Evolutionary conservation across 1,140 invertebrate species (phyloP), one percentile per base, ranked within the genome.

Genomic region (Spodoptera frugiperda): DNA sequence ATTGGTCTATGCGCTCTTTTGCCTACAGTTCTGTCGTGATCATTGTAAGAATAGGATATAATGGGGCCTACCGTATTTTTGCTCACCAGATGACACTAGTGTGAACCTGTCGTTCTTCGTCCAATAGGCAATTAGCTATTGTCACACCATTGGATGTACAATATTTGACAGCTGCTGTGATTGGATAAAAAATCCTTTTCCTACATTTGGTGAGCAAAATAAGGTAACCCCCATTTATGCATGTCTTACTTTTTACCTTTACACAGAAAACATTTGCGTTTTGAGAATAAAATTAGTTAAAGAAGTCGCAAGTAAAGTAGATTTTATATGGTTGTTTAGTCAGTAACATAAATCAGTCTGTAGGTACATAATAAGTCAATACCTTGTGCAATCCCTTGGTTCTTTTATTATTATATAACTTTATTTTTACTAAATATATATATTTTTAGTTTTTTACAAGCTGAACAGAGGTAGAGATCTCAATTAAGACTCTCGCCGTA

Each of bases 311-410:
- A 76, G 25, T 55, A 19, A 76, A 67, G 75, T 77, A 77, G 75
- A 70, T 77, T 77, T 77, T 77, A 77, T 77, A 70, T 77, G 75
- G 65, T 67, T 54, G 55, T 21, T 70, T 67, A 75, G 72, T 74
- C 48, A 63, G 55, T 75, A 59, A 71, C 46, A 51, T 61, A 55
- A 57, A n/a, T 57, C 72, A 49, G 49, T 63, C 46, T 75, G 46
- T 75, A 75, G 72, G 25, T 75, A 63, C 48, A 49, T 75, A 49
- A 61, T 61, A 46, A 49, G 33, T 74, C 53, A 76, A 46, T 67
- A 70, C 33, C 15, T 30, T 70, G 75, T 77, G 75, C 75, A 77
- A 77, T 77, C 75, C 53, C n/a, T 70, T 59, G 75, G 54, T 67
- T 70, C 65, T 76, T 68, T 59, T 39, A 49, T 59, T 6, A 51